Evolutionary conservation across 1,140 invertebrate genomes (phyloP), one percentile per base, ranked within the genome.

Genomic region (Campoletis sonorensis): DNA sequence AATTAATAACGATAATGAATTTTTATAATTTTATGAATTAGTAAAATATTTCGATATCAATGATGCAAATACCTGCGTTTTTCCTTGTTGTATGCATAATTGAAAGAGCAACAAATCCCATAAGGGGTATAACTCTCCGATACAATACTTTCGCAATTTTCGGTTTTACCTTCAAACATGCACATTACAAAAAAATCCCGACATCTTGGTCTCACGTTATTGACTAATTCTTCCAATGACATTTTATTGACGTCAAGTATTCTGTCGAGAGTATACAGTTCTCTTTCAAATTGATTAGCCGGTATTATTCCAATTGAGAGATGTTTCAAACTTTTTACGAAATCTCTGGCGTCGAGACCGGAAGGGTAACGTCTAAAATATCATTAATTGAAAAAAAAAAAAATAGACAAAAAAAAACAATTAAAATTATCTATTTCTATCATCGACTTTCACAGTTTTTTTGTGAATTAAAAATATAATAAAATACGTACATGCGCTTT

Each of bases 91-190:
- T 54, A 40, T 23, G 37, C 81, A 30, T 82, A 83, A 67, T 86
- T 86, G 26, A 88, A 84, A 0, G 84, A 77, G n/a, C 85, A 85
- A 37, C 85, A 87, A 4, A 85, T 40, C 0, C 83, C 83, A 27
- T 83, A 81, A 70, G 68, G 30, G 11, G 86, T 84, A 54, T 78
- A 16, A n/a, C 68, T 78, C 1, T 75, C 51, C 4, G 71, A 33
- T 18, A 86, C 71, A 18, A 82, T 23, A 0, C 64, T 61, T 1
- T 81, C 23, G 80, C 86, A 87, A 4, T 81, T 30, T 10, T 67
- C 64, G 18, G 58, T 58, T 8, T 67, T 72, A 51, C 71, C 81
- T 40, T 85, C 80, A 37, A 83, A 81, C 26, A 75, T 23, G 37
- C 86, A 87, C 26, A 71, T 72, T 15, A 83, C 18, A 21, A 87